phyloP scores from a whole-genome alignment of 2,113 vertebrate species.

The Callopanchax toddi region DNA sequence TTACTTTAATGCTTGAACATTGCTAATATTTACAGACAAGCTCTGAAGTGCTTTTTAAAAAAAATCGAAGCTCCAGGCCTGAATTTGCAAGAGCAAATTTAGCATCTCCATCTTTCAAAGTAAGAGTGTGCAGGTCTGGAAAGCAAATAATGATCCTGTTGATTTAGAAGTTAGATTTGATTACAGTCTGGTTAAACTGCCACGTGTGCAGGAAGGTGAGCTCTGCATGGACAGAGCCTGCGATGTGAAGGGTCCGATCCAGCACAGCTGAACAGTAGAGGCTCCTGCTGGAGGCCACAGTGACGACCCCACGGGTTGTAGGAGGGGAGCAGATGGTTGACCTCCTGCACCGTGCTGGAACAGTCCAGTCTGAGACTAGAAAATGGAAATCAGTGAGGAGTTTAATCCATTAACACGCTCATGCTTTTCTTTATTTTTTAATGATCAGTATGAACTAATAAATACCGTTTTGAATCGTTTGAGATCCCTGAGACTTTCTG shows the following conservation, averaged over 20 bases:
- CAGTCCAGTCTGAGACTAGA: constrained; percentile 68
- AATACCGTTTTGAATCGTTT: too few species aligned
- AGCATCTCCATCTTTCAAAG: too few species aligned
- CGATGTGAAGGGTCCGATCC: constrained; percentile 65
- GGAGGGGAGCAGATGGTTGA: constrained; percentile 75
- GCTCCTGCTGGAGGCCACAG: constrained; percentile 73
- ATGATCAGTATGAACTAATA: too few species aligned
- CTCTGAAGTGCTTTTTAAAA: too few species aligned
- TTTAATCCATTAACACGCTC: neutral
- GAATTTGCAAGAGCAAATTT: too few species aligned
- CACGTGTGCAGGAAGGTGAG: constrained; percentile 61
- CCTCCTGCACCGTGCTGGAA: constrained; percentile 51
- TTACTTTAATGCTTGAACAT: too few species aligned
- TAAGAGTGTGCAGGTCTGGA: too few species aligned
- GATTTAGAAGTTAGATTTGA: too few species aligned
- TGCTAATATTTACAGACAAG: too few species aligned
- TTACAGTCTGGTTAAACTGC: constrained; percentile 59
- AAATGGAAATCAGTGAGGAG: neutral
- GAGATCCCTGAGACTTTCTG: neutral
- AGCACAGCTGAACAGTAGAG: constrained; percentile 75
- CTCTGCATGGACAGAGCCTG: constrained; percentile 76
- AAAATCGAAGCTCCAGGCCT: too few species aligned
- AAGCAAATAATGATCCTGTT: too few species aligned
- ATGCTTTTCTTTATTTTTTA: too few species aligned
- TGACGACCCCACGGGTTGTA: constrained; percentile 75